Percentiles rank a stretch among this genome's conserved stretches.
phyloP scores from a whole-genome alignment of 2,888 invertebrate genomes.

The Watsonalla binaria region DNA sequence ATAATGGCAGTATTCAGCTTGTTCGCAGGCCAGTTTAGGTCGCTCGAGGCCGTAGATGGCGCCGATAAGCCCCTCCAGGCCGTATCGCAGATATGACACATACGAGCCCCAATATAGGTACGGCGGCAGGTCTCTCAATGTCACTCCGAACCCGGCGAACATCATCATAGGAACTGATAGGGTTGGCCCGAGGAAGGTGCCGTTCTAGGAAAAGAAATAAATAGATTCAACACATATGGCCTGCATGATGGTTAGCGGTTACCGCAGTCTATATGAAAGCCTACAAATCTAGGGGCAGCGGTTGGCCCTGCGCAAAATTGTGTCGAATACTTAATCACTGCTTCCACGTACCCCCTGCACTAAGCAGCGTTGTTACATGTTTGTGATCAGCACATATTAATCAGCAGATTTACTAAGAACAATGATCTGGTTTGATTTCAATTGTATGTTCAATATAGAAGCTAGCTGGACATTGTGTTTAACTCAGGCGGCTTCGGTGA shows the following conservation, averaged over 20 bases:
- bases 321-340: no score
- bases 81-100: conserved; percentile 93
- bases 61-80: conserved; percentile 90
- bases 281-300: no score
- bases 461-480: no score
- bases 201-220: conserved; percentile 81
- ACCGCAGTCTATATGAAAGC: not conserved
- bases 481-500: no score
- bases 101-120: conserved; percentile 96
- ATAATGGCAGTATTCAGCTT: conserved; percentile 88
- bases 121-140: conserved; percentile 88
- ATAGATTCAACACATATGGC: not conserved
- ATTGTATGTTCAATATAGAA: no score
- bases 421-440: no score
- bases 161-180: conserved; percentile 96
- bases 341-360: no score
- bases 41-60: conserved; percentile 91
- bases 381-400: no score
- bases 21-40: conserved; percentile 86
- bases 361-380: no score
- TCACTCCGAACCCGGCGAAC: conserved; percentile 97
- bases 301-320: no score
- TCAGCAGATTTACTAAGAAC: no score
- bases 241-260: not conserved
- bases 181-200: conserved; percentile 96